Evolutionary conservation across 2,888 invertebrate species (phyloP).

Genomic region (Melanargia galathea): DNA sequence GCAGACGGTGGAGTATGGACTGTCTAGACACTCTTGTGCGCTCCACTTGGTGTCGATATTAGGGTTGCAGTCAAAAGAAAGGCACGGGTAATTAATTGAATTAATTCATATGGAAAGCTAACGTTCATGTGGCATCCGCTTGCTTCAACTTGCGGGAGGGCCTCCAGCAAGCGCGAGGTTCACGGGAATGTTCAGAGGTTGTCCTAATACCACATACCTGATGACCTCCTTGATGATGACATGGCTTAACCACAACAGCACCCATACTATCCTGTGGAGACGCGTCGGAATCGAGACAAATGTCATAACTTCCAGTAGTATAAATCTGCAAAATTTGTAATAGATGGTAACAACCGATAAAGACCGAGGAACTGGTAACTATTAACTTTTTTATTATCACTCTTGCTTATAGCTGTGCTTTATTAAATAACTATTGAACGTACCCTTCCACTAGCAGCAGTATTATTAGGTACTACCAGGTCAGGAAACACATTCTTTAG

Average conservation of each 20-base stretch:
- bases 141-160: too few species aligned
- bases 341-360: too few species aligned
- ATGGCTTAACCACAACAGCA: constrained; percentile 22
- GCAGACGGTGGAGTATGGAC: too few species aligned
- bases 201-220: constrained; percentile 23
- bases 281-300: constrained; percentile 33
- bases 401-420: not conserved
- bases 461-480: constrained; percentile 95
- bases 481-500: constrained; percentile 97
- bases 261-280: constrained; percentile 12
- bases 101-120: too few species aligned
- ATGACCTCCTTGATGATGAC: constrained; percentile 37
- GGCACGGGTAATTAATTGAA: too few species aligned
- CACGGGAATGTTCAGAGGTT: not conserved
- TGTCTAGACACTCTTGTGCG: too few species aligned
- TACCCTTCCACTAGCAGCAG: constrained; percentile 97
- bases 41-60: too few species aligned
- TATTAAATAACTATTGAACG: constrained; percentile 31
- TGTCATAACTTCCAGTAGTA: constrained; percentile 20
- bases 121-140: too few species aligned
- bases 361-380: too few species aligned
- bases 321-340: constrained; percentile 31
- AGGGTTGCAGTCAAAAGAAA: too few species aligned
- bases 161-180: too few species aligned
- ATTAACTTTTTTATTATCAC: not conserved